Percentiles rank a stretch among this genome's conserved stretches.
Evolutionary conservation across 2,888 invertebrate species (phyloP).

Genomic region (Ametastegia equiseti): DNA sequence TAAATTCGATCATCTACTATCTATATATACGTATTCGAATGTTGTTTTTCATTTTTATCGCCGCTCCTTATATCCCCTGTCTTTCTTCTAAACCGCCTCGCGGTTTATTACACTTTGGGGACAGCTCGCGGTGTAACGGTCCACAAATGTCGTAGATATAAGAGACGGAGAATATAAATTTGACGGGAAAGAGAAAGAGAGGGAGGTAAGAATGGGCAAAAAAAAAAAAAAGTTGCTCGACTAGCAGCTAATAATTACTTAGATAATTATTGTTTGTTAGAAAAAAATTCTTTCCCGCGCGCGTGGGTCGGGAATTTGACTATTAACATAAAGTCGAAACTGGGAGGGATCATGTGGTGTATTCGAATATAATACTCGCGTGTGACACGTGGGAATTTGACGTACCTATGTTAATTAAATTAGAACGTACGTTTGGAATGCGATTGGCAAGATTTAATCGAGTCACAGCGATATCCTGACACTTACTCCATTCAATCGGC

Average conservation of each 20-base stretch:
- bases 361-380: too few relatives aligned
- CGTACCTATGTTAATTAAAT: constrained; percentile 44
- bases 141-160: neutral
- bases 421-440: constrained; percentile 44
- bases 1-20: constrained; percentile 15
- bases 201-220: too few relatives aligned
- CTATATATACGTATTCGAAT: neutral
- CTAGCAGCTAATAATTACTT: constrained; percentile 10
- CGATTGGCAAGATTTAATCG: constrained; percentile 44
- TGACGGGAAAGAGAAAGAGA: neutral
- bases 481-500: constrained; percentile 24
- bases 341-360: too few relatives aligned
- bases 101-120: constrained; percentile 25
- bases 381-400: constrained; percentile 37
- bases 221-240: neutral
- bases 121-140: constrained; percentile 31
- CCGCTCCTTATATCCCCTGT: constrained; percentile 23
- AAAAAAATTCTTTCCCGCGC: neutral
- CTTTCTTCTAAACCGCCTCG: neutral
- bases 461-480: constrained; percentile 1
- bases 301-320: constrained; percentile 19
- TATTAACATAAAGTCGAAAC: constrained; percentile 10
- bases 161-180: neutral
- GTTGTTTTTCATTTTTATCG: constrained; percentile 30
- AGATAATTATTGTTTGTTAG: constrained; percentile 30